Evolutionary conservation across 2,888 invertebrate genomes (phyloP).

Genomic region (Resseliella maxima): DNA sequence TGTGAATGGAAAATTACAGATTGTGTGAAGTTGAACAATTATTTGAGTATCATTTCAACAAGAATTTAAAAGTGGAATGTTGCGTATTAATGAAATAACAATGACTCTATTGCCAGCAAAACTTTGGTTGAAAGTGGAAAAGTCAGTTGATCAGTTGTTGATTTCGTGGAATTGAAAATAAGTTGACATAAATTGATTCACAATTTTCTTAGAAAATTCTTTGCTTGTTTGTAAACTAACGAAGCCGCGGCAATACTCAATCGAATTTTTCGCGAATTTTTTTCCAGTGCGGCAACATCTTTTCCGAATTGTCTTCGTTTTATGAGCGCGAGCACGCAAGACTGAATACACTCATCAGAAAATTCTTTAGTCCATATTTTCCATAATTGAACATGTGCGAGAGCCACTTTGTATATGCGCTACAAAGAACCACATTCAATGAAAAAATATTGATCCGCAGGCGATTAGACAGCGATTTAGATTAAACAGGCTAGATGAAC

Average conservation of each 20-base stretch:
- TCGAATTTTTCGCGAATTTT: neutral
- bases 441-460: slow-evolving; percentile 34
- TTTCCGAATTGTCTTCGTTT: neutral
- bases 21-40: neutral
- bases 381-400: neutral
- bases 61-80: slow-evolving; percentile 21
- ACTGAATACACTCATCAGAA: neutral
- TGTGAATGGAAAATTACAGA: neutral
- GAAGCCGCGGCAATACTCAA: neutral
- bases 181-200: slow-evolving; percentile 23
- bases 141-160: neutral
- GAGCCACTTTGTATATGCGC: neutral
- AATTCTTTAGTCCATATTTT: slow-evolving; percentile 48
- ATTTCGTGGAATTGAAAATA: slow-evolving; percentile 27
- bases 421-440: neutral
- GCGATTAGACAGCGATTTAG: slow-evolving; percentile 53
- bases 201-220: neutral
- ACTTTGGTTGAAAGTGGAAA: neutral
- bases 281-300: neutral
- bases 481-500: neutral
- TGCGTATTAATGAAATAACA: slow-evolving; percentile 2
- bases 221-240: neutral
- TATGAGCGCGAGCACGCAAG: neutral
- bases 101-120: neutral
- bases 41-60: slow-evolving; percentile 25